phyloP scores from a whole-genome alignment of 2,113 vertebrate genomes.

The Tapirus terrestris region DNA sequence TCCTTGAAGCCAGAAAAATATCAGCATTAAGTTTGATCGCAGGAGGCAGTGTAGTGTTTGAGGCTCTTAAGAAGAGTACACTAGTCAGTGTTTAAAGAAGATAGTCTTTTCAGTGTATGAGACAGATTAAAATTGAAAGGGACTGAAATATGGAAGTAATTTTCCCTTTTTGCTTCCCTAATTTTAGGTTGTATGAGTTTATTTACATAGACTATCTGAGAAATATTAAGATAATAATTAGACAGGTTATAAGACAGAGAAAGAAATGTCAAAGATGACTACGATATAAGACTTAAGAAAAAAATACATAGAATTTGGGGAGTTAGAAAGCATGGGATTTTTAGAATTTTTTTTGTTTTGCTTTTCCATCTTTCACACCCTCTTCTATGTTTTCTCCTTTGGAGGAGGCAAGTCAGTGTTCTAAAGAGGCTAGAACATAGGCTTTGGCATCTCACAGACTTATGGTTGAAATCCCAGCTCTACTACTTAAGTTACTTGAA shows the following conservation, averaged over 20 bases:
- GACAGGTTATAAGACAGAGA: neutral
- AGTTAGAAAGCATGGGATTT: neutral
- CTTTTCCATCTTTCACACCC: neutral
- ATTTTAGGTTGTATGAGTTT: slow-evolving; percentile 32
- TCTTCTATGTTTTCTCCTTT: neutral
- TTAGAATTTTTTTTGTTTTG: neutral
- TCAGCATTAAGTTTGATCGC: neutral
- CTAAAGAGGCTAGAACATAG: neutral
- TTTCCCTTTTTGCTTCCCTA: neutral
- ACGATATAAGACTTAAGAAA: neutral
- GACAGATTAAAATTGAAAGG: neutral
- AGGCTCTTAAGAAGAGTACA: neutral
- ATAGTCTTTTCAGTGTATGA: neutral
- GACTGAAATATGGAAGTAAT: neutral
- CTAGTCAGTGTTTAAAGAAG: neutral
- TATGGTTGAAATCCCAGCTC: neutral
- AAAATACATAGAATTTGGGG: slow-evolving; percentile 39
- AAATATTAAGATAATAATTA: slow-evolving; percentile 22
- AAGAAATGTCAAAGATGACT: slow-evolving; percentile 32
- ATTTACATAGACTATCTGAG: neutral
- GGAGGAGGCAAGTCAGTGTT: neutral
- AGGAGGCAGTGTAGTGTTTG: neutral
- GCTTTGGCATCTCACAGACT: neutral
- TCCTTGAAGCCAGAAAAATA: neutral
- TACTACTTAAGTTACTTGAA: neutral